These are phyloP conservation scores for Epirrhoe tristata DNA, from an alignment of 2,888 invertebrate species.

Conservation along the genomic window DNA sequence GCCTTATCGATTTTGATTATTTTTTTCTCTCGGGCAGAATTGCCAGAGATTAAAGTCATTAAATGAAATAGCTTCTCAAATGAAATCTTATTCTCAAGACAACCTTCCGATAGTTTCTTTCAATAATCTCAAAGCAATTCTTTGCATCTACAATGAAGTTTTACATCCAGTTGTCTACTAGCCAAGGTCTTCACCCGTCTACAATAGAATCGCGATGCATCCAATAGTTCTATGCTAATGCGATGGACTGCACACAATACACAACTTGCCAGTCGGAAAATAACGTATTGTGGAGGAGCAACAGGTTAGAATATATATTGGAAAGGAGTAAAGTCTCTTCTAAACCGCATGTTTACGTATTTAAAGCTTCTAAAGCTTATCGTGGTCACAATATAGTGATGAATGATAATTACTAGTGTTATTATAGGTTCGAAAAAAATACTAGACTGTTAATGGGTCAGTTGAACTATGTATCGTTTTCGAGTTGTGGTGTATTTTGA, in stretches of 20 bases:
- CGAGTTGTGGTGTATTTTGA: too few species aligned
- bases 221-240: conserved; percentile 2
- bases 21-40: too few species aligned
- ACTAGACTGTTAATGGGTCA: too few species aligned
- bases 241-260: neutral
- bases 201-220: conserved; percentile 2
- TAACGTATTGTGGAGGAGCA: conserved; percentile 14
- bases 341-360: neutral
- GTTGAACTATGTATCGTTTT: too few species aligned
- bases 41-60: too few species aligned
- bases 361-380: neutral
- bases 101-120: too few species aligned
- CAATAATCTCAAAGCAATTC: too few species aligned
- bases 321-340: neutral
- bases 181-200: neutral
- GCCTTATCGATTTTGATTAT: too few species aligned
- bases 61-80: too few species aligned
- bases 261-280: conserved; percentile 10
- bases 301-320: conserved; percentile 18
- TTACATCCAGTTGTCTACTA: neutral
- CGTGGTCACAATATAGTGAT: neutral
- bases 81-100: too few species aligned
- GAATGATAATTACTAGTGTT: too few species aligned
- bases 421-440: too few species aligned
- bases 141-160: neutral